Base-by-base conservation (phyloP, 2,888 invertebrate genomes). In the Orgyia antiqua region DNA sequence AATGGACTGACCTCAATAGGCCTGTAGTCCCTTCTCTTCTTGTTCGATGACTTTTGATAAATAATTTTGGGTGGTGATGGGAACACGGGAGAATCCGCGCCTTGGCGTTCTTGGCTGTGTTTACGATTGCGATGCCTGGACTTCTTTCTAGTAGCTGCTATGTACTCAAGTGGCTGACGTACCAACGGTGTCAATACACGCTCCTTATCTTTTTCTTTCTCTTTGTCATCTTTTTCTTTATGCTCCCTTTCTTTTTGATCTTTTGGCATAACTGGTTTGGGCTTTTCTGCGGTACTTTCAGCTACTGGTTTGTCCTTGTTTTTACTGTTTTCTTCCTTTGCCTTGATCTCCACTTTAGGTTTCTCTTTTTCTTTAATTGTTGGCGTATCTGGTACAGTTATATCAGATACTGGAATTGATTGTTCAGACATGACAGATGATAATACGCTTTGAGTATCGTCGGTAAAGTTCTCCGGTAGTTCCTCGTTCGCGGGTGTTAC, bases 391-490 rank as follows among this genome's bases (percentile, higher is more conserved):
- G 87, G 86, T 20, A 89, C 84, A 11, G 90, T 89, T 15, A 91
- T 88, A 58, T 92, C 92, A 46, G 89, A 90, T 71, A 91, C 89
- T 61, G 90, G 90, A 68, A 90, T 88, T 32, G 92, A 92, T 57
- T 90, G 88, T 74, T 91, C 91, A 29, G 94, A 93, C 71, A 93
- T 89, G 8, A 89, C 91, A 17, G 93, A 93, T 9, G 94, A 94
- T 45, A 93, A 82, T 23, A 94, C 87, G 71, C 93, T 93, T 51
- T 92, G 92, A 10, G 90, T 89, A 53, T 92, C 92, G 57, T 94
- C 94, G 28, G 91, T 91, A 40, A 88, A 83, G 54, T 90, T 91
- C 27, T 87, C 88, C 13, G 90, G 90, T 4, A 88, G 63, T 21
- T 91, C 90, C 47, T 92, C 92, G 26, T 88, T 89, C 23, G 90